Evolutionary conservation across 1,140 invertebrate species (phyloP), one percentile per base, ranked within the genome.

Genomic region (Lepidurus packardi): DNA sequence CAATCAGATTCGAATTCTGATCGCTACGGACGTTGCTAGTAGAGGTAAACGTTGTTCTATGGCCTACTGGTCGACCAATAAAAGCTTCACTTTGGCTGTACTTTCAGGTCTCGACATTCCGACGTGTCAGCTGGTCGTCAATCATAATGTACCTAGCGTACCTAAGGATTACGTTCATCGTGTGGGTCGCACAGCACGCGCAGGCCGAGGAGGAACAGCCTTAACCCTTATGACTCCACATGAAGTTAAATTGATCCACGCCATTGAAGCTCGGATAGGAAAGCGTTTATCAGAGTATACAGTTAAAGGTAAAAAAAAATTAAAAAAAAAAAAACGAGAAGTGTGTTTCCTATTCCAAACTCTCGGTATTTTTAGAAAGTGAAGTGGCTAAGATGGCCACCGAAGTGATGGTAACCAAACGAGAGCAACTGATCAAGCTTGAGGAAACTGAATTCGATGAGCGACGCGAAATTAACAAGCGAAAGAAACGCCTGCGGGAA

Each of bases 21-120:
- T 99, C 77, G 95, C 97, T 6, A 99, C 98, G 25, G 96, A 99
- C 88, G 94, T 99, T 0, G 97, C 96, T 0, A 94, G 95, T 80
- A 89, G 97, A 87, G 97, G 97, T 81, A 82, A 89, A 43, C 21
- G 44, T 24, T 34, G 7, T 21, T 45, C 21, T 65, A 9, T 74
- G 41, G 34, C 24, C 16, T 25, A n/a, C n/a, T 42, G n/a, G 24
- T 41, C 73, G 34, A 78, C 73, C 7, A 78, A 24, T 6, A 41
- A 21, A 10, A 0, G 1, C 1, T 34, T 74, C 3, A 74, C 1
- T 5, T 43, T 74, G 13, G 41, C 73, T 34, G 11, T 2, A 53
- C 75, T 79, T 78, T 7, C 75, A 86, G 86, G 87, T 25, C 85
- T 96, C 25, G 94, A 95, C 82, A 94, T 96, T 83, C 92, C 93